Percentiles rank a stretch among this genome's conserved stretches.
These are phyloP conservation scores for Ctenosaura bakeri DNA, from an alignment of 2,797 vertebrate species.

Conservation along the genomic window DNA sequence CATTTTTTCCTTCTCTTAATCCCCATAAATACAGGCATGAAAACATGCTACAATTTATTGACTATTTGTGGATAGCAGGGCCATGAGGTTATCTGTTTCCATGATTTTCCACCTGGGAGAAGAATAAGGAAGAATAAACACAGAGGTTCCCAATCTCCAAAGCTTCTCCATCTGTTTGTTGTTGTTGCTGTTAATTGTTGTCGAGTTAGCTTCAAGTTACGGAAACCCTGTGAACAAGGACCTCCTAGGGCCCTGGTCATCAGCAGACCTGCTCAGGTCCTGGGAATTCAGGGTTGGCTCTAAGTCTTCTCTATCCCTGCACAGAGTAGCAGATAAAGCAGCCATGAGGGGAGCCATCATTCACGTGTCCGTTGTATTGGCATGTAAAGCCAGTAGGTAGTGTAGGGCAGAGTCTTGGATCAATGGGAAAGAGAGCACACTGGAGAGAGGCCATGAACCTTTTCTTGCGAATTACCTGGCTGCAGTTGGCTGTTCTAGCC, in stretches of 20 bases:
- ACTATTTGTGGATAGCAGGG: neutral
- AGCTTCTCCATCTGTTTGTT: neutral
- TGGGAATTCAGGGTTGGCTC: too few species aligned
- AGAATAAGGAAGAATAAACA: neutral
- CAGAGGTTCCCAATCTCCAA: neutral
- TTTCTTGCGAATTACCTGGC: neutral
- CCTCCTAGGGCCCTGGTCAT: too few species aligned
- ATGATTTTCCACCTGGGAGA: neutral
- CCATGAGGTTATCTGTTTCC: neutral
- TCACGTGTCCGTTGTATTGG: neutral
- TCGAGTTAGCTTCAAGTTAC: too few species aligned
- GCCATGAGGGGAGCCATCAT: too few species aligned
- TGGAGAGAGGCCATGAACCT: neutral
- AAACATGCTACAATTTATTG: neutral
- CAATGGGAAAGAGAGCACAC: too few species aligned
- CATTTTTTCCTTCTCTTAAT: neutral
- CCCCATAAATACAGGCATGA: neutral
- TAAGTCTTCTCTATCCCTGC: too few species aligned
- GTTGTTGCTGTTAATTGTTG: neutral
- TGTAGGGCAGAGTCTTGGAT: neutral
- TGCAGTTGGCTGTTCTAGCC: neutral
- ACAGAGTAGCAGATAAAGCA: too few species aligned
- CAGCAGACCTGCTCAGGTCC: too few species aligned
- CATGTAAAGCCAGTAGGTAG: neutral
- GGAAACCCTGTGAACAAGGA: too few species aligned